Base-by-base conservation (phyloP, 2,797 vertebrate species). In the Eutrigla gurnardus region DNA sequence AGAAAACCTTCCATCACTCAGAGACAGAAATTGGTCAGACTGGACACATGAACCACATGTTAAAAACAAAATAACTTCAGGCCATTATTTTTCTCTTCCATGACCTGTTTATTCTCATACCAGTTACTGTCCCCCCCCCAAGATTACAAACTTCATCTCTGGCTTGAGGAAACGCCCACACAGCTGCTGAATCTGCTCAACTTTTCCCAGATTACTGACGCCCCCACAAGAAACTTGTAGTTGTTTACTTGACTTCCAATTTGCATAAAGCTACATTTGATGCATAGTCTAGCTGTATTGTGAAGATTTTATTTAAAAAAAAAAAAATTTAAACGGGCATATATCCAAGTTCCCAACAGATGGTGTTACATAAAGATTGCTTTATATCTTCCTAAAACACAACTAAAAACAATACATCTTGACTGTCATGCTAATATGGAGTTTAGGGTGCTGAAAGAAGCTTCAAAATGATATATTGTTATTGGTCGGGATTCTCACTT, bases 121-220 rank as follows among this genome's bases (percentile, higher is more conserved):
- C 9, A 37, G 49, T 43, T 75, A 57, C 61, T 75, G 68, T 15
- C 25, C 25, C 7, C 39, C 14, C 57, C 60, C 37, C 37, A 80
- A 75, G 35, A 82, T 55, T 54, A 53, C 40, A 80, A 77, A 80
- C 35, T 66, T 71, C 61, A 68, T 73, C 64, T 69, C 37, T 80
- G 58, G 67, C 78, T 78, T 12, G n/a, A 63, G 77, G 77, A 83
- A 70, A 68, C 63, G 0, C 83, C 80, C 62, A 85, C 82, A 18
- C 81, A 68, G 73, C 74, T 65, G 47, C 77, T 54, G 65, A 76
- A 77, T 70, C 67, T 15, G 61, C 63, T 75, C 62, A 70, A 75
- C 42, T 80, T 83, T 65, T 71, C 50, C 52, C 77, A 75, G 68
- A 82, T 75, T 59, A 67, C 61, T 10, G 40, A 73, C 59, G 2